Percentiles rank a stretch among this genome's conserved stretches.
These are phyloP conservation scores for Jordanella pulchra DNA, from an alignment of 2,797 vertebrate species.

Conservation along the genomic window DNA sequence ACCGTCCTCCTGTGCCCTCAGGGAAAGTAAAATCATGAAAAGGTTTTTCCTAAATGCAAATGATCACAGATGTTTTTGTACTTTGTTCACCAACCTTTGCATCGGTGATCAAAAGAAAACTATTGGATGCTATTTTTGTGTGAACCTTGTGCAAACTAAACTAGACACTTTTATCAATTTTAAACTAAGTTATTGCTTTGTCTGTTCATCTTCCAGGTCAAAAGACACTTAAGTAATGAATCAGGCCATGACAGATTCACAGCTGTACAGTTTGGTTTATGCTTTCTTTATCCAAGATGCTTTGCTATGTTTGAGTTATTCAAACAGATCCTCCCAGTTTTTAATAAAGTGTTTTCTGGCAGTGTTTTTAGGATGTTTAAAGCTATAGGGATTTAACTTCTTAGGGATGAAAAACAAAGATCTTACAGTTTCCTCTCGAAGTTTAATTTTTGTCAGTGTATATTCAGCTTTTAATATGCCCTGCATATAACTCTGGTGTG, in stretches of 20 bases:
- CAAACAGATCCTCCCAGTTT: constrained; percentile 47
- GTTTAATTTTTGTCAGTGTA: constrained; percentile 23
- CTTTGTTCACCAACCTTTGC: no score
- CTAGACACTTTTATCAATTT: background rate
- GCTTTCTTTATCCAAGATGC: background rate
- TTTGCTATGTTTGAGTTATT: constrained; percentile 45
- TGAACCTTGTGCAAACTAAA: background rate
- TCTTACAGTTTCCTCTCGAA: constrained; percentile 41
- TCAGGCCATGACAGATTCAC: background rate
- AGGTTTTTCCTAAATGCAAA: no score
- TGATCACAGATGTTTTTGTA: no score
- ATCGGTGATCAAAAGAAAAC: background rate
- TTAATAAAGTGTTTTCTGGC: constrained; percentile 43
- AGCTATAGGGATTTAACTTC: constrained; percentile 43
- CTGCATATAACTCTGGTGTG: constrained; percentile 30
- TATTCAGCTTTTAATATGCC: constrained; percentile 36
- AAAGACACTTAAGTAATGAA: background rate
- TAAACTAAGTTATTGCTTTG: background rate
- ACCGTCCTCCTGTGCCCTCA: background rate
- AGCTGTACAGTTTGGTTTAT: constrained; percentile 11
- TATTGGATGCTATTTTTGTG: background rate
- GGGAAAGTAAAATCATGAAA: background rate
- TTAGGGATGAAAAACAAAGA: constrained; percentile 41
- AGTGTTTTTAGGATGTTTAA: constrained; percentile 50
- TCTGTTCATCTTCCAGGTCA: background rate